Evolutionary conservation across 64 coral and sea anemone genomes (phyloP).

Genomic region (Trachythela sp.): DNA sequence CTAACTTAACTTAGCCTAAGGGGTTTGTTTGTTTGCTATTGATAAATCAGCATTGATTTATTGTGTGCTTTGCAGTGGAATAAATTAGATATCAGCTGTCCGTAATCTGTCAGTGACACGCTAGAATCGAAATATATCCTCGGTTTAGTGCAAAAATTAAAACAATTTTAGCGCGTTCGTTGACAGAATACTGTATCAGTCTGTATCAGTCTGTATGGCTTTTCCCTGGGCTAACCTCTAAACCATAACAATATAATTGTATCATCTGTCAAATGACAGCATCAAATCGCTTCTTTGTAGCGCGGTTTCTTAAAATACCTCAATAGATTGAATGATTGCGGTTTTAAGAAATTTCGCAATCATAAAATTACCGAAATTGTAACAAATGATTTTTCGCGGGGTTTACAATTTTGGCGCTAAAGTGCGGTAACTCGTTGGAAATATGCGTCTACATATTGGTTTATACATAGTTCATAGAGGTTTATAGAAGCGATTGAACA

Average conservation of each 20-base stretch:
- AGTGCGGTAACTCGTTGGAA: not conserved
- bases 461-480: too few species aligned
- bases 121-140: not conserved
- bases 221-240: not conserved
- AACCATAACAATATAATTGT: not conserved
- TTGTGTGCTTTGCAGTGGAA: not conserved
- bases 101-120: not conserved
- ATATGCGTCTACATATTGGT: not conserved
- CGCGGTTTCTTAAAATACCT: not conserved
- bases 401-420: not conserved
- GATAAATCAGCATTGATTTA: not conserved
- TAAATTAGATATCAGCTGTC: constrained; percentile 20
- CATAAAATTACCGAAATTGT: not conserved
- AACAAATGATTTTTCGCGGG: not conserved
- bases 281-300: not conserved
- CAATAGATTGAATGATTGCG: not conserved
- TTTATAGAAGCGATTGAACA: too few species aligned
- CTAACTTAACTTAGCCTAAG: not conserved
- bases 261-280: not conserved
- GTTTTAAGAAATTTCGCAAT: not conserved
- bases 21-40: not conserved
- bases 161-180: not conserved
- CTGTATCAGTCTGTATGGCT: not conserved
- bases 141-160: not conserved
- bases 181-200: not conserved